These are phyloP conservation scores for Laterallus jamaicensis DNA, from an alignment of 2,113 vertebrate genomes.

Conservation along the genomic window DNA sequence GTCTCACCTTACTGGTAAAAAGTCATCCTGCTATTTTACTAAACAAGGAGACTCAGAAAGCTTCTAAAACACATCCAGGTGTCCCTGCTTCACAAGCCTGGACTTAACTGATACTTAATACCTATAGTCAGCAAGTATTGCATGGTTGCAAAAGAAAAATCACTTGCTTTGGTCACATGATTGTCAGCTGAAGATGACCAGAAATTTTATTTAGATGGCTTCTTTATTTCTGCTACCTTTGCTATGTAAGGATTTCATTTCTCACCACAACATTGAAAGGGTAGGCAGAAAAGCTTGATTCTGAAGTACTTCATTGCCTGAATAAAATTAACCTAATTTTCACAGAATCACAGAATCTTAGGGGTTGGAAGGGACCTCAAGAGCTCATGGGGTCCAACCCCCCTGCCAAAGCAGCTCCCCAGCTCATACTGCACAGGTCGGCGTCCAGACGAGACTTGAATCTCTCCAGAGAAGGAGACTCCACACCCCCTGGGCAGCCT, in stretches of 20 bases:
- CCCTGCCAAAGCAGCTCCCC: too few species aligned
- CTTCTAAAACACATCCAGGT: not conserved
- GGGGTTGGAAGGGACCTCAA: too few species aligned
- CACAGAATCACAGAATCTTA: too few species aligned
- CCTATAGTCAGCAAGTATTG: not conserved
- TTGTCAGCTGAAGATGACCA: slow-evolving; percentile 1
- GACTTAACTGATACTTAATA: not conserved
- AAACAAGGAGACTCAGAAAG: not conserved
- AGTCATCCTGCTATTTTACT: not conserved
- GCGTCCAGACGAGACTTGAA: too few species aligned
- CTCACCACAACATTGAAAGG: not conserved
- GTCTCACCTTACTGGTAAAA: not conserved
- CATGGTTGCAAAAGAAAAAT: not conserved
- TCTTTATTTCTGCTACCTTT: not conserved
- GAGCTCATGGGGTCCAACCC: too few species aligned
- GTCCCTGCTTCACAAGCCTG: not conserved
- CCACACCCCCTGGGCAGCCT: too few species aligned
- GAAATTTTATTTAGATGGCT: not conserved
- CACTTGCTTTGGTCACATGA: not conserved
- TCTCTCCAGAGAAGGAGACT: too few species aligned
- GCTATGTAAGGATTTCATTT: not conserved
- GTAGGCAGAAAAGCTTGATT: not conserved
- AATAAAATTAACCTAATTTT: not conserved
- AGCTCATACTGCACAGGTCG: too few species aligned
- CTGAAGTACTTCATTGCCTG: not conserved